phyloP scores from a whole-genome alignment of 2,888 invertebrate genomes.

The Oligia latruncula region DNA sequence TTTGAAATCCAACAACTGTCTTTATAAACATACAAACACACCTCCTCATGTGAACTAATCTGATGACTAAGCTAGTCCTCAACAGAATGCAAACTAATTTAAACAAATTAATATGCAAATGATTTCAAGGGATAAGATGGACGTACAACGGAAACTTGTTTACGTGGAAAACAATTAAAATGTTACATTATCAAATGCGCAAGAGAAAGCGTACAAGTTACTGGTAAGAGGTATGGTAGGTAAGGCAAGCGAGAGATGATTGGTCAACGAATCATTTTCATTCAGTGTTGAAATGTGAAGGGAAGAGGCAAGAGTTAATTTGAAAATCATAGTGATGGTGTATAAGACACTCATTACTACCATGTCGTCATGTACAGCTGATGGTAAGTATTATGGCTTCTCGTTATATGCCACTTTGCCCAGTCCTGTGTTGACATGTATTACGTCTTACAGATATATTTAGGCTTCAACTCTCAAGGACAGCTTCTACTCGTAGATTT shows the following conservation, averaged over 20 bases:
- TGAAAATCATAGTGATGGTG: slow-evolving; percentile 29
- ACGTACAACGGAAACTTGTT: slow-evolving; percentile 26
- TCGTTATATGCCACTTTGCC: slow-evolving; percentile 20
- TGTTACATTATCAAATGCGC: slow-evolving; percentile 3
- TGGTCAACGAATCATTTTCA: slow-evolving; percentile 18
- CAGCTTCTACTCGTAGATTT: not conserved
- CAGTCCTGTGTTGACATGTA: slow-evolving; percentile 13
- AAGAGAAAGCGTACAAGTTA: slow-evolving; percentile 45
- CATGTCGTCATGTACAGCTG: not conserved
- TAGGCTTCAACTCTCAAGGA: slow-evolving; percentile 35
- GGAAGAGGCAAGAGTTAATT: slow-evolving; percentile 7
- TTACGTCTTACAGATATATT: slow-evolving; percentile 9
- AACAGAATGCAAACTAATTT: slow-evolving; percentile 41
- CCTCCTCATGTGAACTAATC: slow-evolving; percentile 10
- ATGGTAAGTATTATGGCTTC: slow-evolving; percentile 24
- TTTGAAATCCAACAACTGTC: not conserved
- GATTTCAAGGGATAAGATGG: slow-evolving; percentile 52
- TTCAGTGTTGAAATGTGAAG: slow-evolving; percentile 17
- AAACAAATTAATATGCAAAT: slow-evolving; percentile 50
- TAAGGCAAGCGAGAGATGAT: slow-evolving; percentile 25
- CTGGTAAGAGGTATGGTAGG: slow-evolving; percentile 8
- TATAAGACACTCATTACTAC: slow-evolving; percentile 13
- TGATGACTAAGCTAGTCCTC: slow-evolving; percentile 37
- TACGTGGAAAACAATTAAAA: slow-evolving; percentile 38
- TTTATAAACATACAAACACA: slow-evolving; percentile 14